A percentile compares a stretch with the other conserved stretches of the same genome.
These are phyloP conservation scores for Trichoplusia ni DNA, from an alignment of 1,140 invertebrate genomes.

Conservation along the genomic window DNA sequence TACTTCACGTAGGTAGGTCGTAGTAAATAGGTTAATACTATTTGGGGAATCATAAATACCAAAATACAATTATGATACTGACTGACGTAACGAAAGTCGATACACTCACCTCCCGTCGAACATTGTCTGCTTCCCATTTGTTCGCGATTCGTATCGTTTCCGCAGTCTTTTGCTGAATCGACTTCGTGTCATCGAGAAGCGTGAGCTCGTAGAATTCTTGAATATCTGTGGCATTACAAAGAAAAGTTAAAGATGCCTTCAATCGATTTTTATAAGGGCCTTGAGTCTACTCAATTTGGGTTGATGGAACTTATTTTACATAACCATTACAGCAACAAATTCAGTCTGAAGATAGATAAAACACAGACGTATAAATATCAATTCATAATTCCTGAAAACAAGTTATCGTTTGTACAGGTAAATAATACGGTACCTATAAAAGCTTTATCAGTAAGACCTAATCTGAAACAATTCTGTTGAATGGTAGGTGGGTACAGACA, in stretches of 20 bases:
- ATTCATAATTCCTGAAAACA: too few relatives aligned
- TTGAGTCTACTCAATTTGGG: too few relatives aligned
- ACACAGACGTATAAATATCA: too few relatives aligned
- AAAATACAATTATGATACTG: neutral
- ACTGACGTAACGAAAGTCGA: too few relatives aligned
- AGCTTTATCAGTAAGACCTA: slow-evolving; percentile 26
- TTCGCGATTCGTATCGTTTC: slow-evolving; percentile 97
- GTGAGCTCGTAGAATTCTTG: slow-evolving; percentile 99
- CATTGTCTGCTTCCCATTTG: slow-evolving; percentile 91
- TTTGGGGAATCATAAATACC: too few relatives aligned
- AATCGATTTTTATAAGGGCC: slow-evolving; percentile 6
- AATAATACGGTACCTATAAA: neutral
- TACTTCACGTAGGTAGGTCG: too few relatives aligned
- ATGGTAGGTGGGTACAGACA: neutral
- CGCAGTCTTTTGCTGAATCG: slow-evolving; percentile 96
- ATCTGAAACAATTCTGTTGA: slow-evolving; percentile 32
- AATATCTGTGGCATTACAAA: slow-evolving; percentile 90
- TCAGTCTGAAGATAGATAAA: too few relatives aligned
- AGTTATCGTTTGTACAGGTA: neutral
- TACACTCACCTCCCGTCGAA: slow-evolving; percentile 65
- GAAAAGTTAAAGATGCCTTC: neutral
- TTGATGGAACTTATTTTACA: too few relatives aligned
- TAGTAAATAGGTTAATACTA: too few relatives aligned
- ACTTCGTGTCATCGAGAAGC: slow-evolving; percentile 96
- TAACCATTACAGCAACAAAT: too few relatives aligned